These are phyloP conservation scores for Megalonaias nervosa DNA, from an alignment of 1,140 invertebrate species.

Conservation along the genomic window DNA sequence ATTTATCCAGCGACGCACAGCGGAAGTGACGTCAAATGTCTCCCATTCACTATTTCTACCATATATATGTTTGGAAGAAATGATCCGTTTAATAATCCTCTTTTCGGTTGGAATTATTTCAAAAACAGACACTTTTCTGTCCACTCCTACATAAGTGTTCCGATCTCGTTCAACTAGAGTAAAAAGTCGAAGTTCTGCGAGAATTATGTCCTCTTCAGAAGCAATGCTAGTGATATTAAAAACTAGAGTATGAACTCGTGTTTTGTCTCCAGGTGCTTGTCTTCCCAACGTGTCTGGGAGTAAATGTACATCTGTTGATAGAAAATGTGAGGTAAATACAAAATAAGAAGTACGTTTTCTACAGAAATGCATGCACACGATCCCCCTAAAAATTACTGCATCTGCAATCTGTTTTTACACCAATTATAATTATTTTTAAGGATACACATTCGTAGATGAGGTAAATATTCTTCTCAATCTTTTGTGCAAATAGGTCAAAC, in stretches of 20 bases:
- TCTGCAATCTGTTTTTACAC: no score
- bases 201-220: slow-evolving; percentile 11
- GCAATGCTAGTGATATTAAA: slow-evolving; percentile 32
- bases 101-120: slow-evolving; percentile 17
- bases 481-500: no score
- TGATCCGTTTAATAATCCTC: background rate
- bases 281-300: no score
- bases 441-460: no score
- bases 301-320: no score
- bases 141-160: slow-evolving; percentile 17
- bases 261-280: no score
- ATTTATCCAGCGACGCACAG: slow-evolving; percentile 16
- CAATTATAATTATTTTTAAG: no score
- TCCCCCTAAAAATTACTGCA: no score
- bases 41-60: slow-evolving; percentile 27
- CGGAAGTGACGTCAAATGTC: slow-evolving; percentile 32
- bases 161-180: slow-evolving; percentile 24
- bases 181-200: slow-evolving; percentile 23
- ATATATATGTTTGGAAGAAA: slow-evolving; percentile 28
- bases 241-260: slow-evolving; percentile 23
- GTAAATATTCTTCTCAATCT: no score
- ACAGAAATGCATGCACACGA: no score
- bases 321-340: no score
- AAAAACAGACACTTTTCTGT: slow-evolving; percentile 19
- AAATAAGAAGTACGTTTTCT: no score